phyloP scores from a whole-genome alignment of 2,113 vertebrate species.

The Aix galericulata region DNA sequence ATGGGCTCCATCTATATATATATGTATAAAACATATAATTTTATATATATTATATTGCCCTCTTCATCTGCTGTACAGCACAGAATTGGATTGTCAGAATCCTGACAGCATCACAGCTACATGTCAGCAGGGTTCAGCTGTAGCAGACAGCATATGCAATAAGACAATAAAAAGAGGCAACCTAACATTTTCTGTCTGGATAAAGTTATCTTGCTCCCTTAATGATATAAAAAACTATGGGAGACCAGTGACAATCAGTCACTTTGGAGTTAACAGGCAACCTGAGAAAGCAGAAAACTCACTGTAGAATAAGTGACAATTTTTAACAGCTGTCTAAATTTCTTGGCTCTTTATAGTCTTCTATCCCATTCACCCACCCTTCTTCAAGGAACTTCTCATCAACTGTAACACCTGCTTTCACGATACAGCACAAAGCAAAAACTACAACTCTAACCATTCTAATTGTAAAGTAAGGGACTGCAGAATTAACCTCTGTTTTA shows the following conservation, averaged over 20 bases:
- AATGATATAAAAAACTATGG: not conserved
- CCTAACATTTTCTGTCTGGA: not conserved
- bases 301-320: not conserved
- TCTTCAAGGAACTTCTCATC: not conserved
- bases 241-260: not conserved
- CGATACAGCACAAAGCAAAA: not conserved
- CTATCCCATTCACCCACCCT: not conserved
- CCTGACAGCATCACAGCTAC: not conserved
- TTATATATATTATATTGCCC: constrained; percentile 31
- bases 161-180: not conserved
- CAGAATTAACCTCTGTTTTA: not conserved
- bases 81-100: constrained; percentile 8
- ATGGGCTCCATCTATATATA: constrained; percentile 58
- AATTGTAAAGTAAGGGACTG: not conserved
- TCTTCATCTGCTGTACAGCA: constrained; percentile 50
- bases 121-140: not conserved
- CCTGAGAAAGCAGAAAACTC: constrained; percentile 13
- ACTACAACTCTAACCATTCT: not conserved
- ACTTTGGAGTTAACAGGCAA: not conserved
- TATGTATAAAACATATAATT: constrained; percentile 63
- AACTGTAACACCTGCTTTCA: not conserved
- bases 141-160: not conserved
- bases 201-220: constrained; percentile 39
- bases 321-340: constrained; percentile 4
- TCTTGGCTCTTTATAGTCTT: not conserved